Percentiles rank a stretch among this genome's conserved stretches.
Evolutionary conservation across 2,888 invertebrate species (phyloP).

Genomic region (Sinelater perroti): DNA sequence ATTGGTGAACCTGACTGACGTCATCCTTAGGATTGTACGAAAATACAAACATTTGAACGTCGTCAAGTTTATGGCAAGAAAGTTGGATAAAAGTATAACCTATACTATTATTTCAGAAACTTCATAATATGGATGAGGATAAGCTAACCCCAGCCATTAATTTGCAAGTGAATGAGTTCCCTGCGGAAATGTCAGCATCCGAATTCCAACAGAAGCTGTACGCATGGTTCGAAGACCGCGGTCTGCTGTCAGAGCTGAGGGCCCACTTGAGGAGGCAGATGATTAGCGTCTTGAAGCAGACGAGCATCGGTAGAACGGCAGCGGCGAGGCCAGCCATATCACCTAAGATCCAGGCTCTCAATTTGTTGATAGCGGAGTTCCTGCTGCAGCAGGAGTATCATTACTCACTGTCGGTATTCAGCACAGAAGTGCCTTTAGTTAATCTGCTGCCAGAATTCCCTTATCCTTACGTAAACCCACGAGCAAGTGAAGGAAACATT

Average conservation of each 20-base stretch:
- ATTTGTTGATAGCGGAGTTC: constrained; percentile 70
- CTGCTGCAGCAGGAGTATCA: constrained; percentile 66
- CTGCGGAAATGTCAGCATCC: constrained; percentile 55
- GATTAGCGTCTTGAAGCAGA: constrained; percentile 65
- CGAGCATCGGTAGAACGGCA: constrained; percentile 59
- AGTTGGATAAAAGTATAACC: no score
- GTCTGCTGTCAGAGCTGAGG: constrained; percentile 66
- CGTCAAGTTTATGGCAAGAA: constrained; percentile 27
- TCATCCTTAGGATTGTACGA: constrained; percentile 9
- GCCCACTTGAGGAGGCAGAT: constrained; percentile 69
- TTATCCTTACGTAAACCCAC: constrained; percentile 34
- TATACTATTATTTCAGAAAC: neutral
- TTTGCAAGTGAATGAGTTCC: constrained; percentile 27
- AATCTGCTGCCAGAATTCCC: constrained; percentile 65
- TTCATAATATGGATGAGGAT: constrained; percentile 34
- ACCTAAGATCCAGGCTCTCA: constrained; percentile 67
- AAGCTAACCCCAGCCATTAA: constrained; percentile 46
- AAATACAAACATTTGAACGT: constrained; percentile 34
- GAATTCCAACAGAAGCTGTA: constrained; percentile 68
- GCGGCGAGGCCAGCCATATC: constrained; percentile 57
- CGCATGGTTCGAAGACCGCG: constrained; percentile 69
- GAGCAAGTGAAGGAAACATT: constrained; percentile 12
- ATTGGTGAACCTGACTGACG: constrained; percentile 10
- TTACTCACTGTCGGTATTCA: constrained; percentile 69
- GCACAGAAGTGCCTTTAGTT: constrained; percentile 67